phyloP scores from a whole-genome alignment of 2,888 invertebrate species.

The Norana najaformis region DNA sequence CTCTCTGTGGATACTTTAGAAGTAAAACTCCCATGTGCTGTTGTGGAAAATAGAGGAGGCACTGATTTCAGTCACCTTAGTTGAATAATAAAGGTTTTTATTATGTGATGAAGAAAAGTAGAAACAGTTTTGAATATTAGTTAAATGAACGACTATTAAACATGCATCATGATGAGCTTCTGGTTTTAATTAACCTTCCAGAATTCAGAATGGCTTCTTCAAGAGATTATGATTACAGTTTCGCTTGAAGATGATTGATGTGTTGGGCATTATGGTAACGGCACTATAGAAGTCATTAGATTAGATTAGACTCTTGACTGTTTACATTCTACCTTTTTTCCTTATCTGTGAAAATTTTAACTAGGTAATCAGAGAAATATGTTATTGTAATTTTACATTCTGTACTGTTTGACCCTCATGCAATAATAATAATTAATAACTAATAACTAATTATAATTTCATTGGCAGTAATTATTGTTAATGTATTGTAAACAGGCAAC shows the following conservation, averaged over 20 bases:
- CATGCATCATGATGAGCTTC: background rate
- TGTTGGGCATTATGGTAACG: too few species aligned
- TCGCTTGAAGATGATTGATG: too few species aligned
- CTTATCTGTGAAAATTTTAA: background rate
- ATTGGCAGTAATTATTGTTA: background rate
- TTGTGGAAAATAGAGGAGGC: too few species aligned
- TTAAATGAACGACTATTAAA: too few species aligned
- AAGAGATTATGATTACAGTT: too few species aligned
- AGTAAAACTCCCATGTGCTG: too few species aligned
- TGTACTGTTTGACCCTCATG: too few species aligned
- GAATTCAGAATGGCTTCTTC: too few species aligned
- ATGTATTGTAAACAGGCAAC: constrained; percentile 67
- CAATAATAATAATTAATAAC: background rate
- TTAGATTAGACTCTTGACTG: background rate
- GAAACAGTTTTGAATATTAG: too few species aligned
- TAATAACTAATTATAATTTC: background rate
- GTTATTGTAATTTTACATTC: background rate
- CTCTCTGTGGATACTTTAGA: background rate
- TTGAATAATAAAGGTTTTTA: background rate
- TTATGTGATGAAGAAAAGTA: background rate
- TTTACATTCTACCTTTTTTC: background rate
- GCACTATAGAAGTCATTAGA: too few species aligned
- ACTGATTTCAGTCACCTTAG: too few species aligned
- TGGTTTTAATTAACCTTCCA: too few species aligned
- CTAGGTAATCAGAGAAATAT: background rate